Evolutionary conservation across 92 coral and sea anemone genomes (phyloP).

Genomic region (Hydrozoanthus gracilis): DNA sequence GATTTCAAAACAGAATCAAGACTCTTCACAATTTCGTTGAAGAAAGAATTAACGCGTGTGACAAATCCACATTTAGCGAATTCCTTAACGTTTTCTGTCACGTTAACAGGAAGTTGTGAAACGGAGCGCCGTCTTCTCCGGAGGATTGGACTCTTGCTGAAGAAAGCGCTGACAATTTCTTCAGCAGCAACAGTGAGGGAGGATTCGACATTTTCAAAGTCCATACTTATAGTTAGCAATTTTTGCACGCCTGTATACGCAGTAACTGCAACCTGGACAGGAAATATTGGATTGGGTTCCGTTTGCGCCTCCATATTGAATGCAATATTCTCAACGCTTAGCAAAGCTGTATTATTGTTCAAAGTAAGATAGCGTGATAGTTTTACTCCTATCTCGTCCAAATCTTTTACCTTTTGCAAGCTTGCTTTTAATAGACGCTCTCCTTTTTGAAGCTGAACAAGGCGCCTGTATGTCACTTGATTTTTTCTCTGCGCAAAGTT

Average conservation of each 20-base stretch:
- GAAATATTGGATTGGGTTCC: conserved; percentile 49
- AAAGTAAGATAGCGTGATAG: conserved; percentile 51
- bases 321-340: conserved; percentile 49
- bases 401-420: conserved; percentile 16
- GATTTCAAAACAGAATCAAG: conserved; percentile 23
- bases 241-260: conserved; percentile 45
- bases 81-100: conserved; percentile 18
- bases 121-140: conserved; percentile 18
- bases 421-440: conserved; percentile 43
- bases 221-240: conserved; percentile 60
- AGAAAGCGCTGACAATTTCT: conserved; percentile 46
- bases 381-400: conserved; percentile 59
- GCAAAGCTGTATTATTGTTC: conserved; percentile 26
- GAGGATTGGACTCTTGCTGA: conserved; percentile 17
- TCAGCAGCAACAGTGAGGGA: conserved; percentile 64
- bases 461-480: conserved; percentile 47
- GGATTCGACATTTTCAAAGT: conserved; percentile 53
- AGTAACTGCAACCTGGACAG: conserved; percentile 41
- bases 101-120: conserved; percentile 9
- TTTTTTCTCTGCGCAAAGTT: conserved; percentile 49
- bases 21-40: conserved; percentile 49
- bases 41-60: conserved; percentile 37
- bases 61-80: conserved; percentile 36
- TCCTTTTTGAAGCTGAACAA: conserved; percentile 51
- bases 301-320: conserved; percentile 53